Percentiles rank a stretch among this genome's conserved stretches.
Conservation (phyloP, 2,113 vertebrate species). For the Perca schrenkii region DNA sequence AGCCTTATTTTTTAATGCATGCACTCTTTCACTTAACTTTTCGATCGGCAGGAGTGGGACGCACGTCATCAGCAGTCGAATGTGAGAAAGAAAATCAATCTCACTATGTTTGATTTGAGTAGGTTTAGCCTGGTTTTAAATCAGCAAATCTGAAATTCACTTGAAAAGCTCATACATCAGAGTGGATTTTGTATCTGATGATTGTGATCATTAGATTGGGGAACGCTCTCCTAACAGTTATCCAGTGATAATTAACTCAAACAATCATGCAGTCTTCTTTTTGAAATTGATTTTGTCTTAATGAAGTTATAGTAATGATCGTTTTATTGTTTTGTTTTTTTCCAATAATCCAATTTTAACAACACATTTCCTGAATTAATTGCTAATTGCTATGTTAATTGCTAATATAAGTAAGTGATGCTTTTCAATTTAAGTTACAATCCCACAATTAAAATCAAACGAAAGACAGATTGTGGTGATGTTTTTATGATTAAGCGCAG, state of each 20-base stretch:
- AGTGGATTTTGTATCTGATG: conserved; percentile 51
- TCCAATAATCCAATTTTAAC: conserved; percentile 5
- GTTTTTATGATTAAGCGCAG: neutral
- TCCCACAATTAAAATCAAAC: neutral
- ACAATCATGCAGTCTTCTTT: no score
- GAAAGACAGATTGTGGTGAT: no score
- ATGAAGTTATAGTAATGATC: conserved; percentile 12
- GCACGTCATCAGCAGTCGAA: conserved; percentile 54
- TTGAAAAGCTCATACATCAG: neutral
- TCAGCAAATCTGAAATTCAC: conserved; percentile 35
- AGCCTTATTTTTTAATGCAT: conserved; percentile 65
- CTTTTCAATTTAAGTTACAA: neutral
- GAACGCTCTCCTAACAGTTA: conserved; percentile 33
- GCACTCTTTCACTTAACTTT: conserved; percentile 67
- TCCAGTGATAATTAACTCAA: conserved; percentile 28
- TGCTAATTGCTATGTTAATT: no score
- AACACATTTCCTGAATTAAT: conserved; percentile 1
- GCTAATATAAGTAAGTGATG: neutral
- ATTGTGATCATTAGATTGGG: conserved; percentile 45
- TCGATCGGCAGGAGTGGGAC: conserved; percentile 69
- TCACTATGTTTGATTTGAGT: conserved; percentile 59
- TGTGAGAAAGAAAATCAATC: conserved; percentile 74
- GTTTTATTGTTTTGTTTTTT: neutral
- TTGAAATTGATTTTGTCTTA: neutral
- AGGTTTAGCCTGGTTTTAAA: conserved; percentile 53